Evolutionary conservation across 2,113 vertebrate species (phyloP), one percentile per base, ranked within the genome.

Genomic region (Pachyramphus minor): DNA sequence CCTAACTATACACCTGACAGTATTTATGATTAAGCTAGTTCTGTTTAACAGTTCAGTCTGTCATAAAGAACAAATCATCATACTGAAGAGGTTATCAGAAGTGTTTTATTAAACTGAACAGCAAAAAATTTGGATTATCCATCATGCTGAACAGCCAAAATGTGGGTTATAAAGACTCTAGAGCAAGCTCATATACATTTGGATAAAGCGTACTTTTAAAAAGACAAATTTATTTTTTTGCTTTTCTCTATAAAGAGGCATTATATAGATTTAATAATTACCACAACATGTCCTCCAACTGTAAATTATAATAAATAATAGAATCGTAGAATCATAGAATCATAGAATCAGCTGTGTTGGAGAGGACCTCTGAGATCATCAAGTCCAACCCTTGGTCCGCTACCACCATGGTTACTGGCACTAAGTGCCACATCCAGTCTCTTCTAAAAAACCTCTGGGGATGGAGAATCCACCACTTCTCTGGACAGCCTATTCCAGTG

Each of bases 301-400:
- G 5, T 66, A 72, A 91, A 89, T 93, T 89, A 45, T 62, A 84
- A 84, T 68, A 87, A 92, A n/a, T n/a, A n/a, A n/a, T n/a, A n/a
- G n/a, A n/a, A n/a, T n/a, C n/a, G n/a, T n/a, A n/a, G n/a, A n/a
- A n/a, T n/a, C n/a, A n/a, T n/a, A n/a, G n/a, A n/a, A n/a, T n/a
- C n/a, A n/a, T n/a, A n/a, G n/a, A n/a, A n/a, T n/a, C n/a, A n/a
- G n/a, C n/a, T n/a, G n/a, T n/a, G n/a, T n/a, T n/a, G n/a, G n/a
- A n/a, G n/a, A n/a, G n/a, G n/a, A n/a, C n/a, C n/a, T n/a, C n/a
- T n/a, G n/a, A n/a, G n/a, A n/a, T n/a, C n/a, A n/a, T n/a, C n/a
- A n/a, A n/a, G n/a, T n/a, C n/a, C n/a, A n/a, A n/a, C n/a, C n/a
- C n/a, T n/a, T n/a, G n/a, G n/a, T n/a, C n/a, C n/a, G n/a, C n/a